These are phyloP conservation scores for Pseudorhiza aurosa DNA, from an alignment of 30 jellyfish, hydroid and myxozoan species.

Conservation along the genomic window DNA sequence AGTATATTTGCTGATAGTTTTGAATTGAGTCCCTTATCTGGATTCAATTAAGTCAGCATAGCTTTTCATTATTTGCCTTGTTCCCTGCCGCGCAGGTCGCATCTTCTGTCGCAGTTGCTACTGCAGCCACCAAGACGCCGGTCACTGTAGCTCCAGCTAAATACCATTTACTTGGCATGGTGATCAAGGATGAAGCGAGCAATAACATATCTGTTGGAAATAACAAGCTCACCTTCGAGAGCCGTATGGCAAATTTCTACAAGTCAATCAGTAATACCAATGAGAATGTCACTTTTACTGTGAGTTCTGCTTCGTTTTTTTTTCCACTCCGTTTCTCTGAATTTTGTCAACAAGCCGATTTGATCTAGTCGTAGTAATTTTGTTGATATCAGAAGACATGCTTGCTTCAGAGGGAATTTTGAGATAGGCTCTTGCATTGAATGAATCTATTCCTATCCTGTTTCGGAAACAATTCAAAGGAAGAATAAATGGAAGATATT, in stretches of 20 bases:
- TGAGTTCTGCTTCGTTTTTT: too few relatives aligned
- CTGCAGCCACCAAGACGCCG: constrained; percentile 23
- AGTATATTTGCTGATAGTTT: neutral
- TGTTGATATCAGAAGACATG: too few relatives aligned
- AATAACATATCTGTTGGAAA: constrained; percentile 46
- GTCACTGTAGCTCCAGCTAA: constrained; percentile 6
- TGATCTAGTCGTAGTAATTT: too few relatives aligned
- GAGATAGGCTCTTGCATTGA: too few relatives aligned
- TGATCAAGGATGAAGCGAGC: constrained; percentile 49
- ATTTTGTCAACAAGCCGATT: too few relatives aligned
- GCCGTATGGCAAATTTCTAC: constrained; percentile 60
- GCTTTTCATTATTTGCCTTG: neutral
- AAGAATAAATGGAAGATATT: too few relatives aligned
- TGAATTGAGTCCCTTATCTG: neutral
- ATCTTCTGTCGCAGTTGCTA: constrained; percentile 21
- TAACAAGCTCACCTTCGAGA: constrained; percentile 43
- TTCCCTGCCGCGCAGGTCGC: too few relatives aligned
- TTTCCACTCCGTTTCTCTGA: too few relatives aligned
- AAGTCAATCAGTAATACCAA: neutral
- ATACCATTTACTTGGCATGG: constrained; percentile 61
- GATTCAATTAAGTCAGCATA: neutral
- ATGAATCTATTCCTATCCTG: too few relatives aligned
- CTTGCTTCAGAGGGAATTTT: too few relatives aligned
- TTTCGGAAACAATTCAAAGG: too few relatives aligned
- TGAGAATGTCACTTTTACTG: constrained; percentile 46